Evolutionary conservation across 2,888 invertebrate genomes (phyloP).

Genomic region (Coecobrya sp.): DNA sequence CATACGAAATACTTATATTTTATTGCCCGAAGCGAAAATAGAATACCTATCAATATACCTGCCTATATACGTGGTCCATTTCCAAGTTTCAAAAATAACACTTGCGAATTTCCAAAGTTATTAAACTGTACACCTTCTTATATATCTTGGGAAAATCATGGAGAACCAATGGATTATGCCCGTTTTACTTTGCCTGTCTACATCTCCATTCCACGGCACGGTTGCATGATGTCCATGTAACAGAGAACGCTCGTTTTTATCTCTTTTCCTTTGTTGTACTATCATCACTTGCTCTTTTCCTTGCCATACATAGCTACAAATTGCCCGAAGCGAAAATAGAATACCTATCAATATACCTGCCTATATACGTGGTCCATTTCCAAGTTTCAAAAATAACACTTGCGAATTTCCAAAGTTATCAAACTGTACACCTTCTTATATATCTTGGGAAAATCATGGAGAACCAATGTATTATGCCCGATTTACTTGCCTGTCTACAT

Average conservation of each 20-base stretch:
- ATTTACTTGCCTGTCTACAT: not conserved
- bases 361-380: not conserved
- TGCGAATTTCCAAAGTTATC: not conserved
- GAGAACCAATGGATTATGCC: not conserved
- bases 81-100: not conserved
- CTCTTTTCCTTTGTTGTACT: slow-evolving; percentile 28
- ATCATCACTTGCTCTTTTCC: slow-evolving; percentile 27
- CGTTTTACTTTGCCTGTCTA: not conserved
- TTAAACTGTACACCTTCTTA: not conserved
- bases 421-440: not conserved
- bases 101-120: not conserved
- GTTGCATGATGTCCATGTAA: not conserved
- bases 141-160: not conserved
- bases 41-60: not conserved
- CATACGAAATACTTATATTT: too few species aligned
- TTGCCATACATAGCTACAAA: not conserved
- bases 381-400: not conserved
- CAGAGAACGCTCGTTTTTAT: not conserved
- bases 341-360: not conserved
- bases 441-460: not conserved
- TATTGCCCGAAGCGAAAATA: too few species aligned
- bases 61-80: not conserved
- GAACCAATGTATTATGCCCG: not conserved
- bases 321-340: too few species aligned
- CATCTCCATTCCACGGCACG: not conserved